Evolutionary conservation across 2,888 invertebrate species (phyloP).

Genomic region (Cotesia congregata): DNA sequence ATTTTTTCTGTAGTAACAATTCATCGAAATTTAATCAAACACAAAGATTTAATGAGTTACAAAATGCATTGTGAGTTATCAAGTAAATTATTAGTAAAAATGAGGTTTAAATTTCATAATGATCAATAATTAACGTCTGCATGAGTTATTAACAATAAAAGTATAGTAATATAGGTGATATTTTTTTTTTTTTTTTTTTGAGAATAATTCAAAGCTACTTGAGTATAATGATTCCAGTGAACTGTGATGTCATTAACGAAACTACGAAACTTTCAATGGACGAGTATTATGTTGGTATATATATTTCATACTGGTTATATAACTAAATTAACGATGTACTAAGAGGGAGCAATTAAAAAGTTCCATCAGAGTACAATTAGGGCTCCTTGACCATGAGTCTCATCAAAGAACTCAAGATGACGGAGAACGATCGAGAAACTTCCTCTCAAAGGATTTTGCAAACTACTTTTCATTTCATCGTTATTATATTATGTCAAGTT

Average conservation of each 20-base stretch:
- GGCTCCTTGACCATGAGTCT: constrained; percentile 26
- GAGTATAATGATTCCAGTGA: constrained; percentile 39
- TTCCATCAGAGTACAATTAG: constrained; percentile 42
- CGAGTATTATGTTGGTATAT: background rate
- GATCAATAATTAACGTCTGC: too few relatives aligned
- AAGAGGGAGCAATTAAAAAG: constrained; percentile 43
- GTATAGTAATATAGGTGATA: background rate
- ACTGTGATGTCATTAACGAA: constrained; percentile 56
- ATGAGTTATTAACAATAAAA: background rate
- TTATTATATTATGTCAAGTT: background rate
- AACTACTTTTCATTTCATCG: constrained; percentile 20
- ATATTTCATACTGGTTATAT: background rate
- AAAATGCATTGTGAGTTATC: too few relatives aligned
- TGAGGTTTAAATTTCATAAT: too few relatives aligned
- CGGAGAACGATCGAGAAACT: constrained; percentile 6
- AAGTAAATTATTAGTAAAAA: too few relatives aligned
- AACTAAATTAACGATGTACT: constrained; percentile 34
- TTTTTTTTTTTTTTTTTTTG: too few relatives aligned
- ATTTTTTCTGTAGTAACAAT: too few relatives aligned
- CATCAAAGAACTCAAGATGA: constrained; percentile 9
- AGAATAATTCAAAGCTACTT: constrained; percentile 21
- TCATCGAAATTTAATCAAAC: too few relatives aligned
- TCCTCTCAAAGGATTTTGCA: background rate
- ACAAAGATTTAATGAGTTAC: too few relatives aligned
- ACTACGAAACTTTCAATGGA: constrained; percentile 3